Evolutionary conservation across 2,113 vertebrate species (phyloP).

Genomic region (Pyrgilauda ruficollis): DNA sequence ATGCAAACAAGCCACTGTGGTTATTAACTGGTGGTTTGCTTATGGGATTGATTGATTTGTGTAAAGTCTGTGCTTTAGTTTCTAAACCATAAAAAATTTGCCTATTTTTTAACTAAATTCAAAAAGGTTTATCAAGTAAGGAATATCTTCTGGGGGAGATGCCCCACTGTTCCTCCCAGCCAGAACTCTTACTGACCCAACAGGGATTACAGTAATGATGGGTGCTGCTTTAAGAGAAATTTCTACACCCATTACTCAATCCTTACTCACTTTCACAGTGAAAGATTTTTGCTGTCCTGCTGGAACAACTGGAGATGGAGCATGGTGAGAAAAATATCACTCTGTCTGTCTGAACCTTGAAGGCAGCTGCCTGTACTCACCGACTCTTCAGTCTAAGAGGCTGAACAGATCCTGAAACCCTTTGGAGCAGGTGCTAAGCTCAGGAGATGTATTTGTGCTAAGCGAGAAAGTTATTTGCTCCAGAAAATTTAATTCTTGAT

Average conservation of each 20-base stretch:
- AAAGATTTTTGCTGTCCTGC: not conserved
- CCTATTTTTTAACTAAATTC: not conserved
- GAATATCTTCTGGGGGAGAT: not conserved
- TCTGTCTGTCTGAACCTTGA: not conserved
- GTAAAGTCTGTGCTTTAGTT: not conserved
- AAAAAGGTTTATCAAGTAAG: not conserved
- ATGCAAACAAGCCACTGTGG: not conserved
- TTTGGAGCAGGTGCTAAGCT: not conserved
- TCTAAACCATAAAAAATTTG: not conserved
- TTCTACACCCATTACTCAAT: not conserved
- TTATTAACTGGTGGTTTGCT: not conserved
- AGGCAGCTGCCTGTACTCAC: not conserved
- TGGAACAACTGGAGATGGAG: not conserved
- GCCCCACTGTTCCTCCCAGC: not conserved
- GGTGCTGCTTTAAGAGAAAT: not conserved
- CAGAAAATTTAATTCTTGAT: conserved; percentile 55
- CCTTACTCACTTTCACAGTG: not conserved
- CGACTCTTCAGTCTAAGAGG: not conserved
- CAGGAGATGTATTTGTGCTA: not conserved
- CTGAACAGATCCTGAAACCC: not conserved
- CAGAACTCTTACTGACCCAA: not conserved
- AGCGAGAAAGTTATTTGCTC: not conserved
- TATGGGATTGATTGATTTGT: not conserved
- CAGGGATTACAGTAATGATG: not conserved
- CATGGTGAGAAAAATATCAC: not conserved